Conservation (phyloP, 2,888 invertebrate genomes). For the Cepaea hortensis region DNA sequence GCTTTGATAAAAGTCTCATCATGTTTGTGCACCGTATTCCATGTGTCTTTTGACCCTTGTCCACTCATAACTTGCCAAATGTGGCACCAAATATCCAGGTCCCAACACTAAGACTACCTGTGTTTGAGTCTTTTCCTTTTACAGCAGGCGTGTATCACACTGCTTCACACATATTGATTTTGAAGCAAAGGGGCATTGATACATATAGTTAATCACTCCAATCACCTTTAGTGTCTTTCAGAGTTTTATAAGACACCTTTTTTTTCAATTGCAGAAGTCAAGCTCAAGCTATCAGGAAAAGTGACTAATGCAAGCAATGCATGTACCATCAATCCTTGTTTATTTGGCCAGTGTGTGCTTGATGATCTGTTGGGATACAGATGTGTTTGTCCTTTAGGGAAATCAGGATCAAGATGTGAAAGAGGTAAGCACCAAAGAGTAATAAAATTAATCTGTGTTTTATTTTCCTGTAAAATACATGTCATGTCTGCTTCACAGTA, state of each 20-base stretch:
- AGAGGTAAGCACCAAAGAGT: slow-evolving; percentile 56
- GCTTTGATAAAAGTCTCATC: too few species aligned
- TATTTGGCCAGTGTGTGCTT: slow-evolving; percentile 60
- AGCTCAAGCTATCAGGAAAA: slow-evolving; percentile 26
- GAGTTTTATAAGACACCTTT: not conserved
- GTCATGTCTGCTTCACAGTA: not conserved
- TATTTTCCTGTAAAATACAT: not conserved
- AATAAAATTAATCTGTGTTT: not conserved
- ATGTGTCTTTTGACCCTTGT: too few species aligned
- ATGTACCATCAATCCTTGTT: slow-evolving; percentile 66
- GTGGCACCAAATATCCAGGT: too few species aligned
- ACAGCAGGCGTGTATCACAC: too few species aligned
- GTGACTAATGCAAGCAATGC: slow-evolving; percentile 50
- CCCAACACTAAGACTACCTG: too few species aligned
- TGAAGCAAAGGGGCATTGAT: too few species aligned
- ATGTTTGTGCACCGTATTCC: too few species aligned
- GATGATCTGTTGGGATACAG: slow-evolving; percentile 66
- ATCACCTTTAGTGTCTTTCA: too few species aligned
- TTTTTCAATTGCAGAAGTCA: slow-evolving; percentile 44
- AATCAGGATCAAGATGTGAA: slow-evolving; percentile 62
- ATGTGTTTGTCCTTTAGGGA: slow-evolving; percentile 67
- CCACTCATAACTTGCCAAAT: too few species aligned
- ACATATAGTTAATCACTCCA: too few species aligned
- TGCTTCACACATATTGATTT: too few species aligned
- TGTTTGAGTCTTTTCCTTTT: too few species aligned